Evolutionary conservation across 2,797 vertebrate genomes (phyloP).

Genomic region (Pachyuromys duprasi): DNA sequence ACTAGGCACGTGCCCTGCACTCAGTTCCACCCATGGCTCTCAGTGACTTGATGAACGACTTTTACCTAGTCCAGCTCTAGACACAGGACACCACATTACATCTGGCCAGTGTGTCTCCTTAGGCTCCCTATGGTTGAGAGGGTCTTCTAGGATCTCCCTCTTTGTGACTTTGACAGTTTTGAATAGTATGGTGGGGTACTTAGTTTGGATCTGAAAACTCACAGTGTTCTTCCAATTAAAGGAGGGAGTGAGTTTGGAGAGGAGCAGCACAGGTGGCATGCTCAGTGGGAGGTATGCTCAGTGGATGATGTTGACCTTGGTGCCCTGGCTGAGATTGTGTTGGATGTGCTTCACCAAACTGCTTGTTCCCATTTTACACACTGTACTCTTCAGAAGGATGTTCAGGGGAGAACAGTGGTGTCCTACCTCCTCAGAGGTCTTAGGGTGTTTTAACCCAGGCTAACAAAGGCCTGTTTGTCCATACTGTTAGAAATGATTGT

Average conservation of each 20-base stretch:
- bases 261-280: neutral
- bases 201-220: constrained; percentile 38
- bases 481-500: neutral
- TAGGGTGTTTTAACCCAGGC: constrained; percentile 19
- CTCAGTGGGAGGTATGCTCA: neutral
- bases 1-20: too few relatives aligned
- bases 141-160: neutral
- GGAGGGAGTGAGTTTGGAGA: neutral
- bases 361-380: neutral
- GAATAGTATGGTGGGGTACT: neutral
- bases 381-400: constrained; percentile 22
- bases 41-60: neutral
- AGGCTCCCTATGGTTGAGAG: neutral
- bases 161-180: constrained; percentile 7
- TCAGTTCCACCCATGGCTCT: neutral
- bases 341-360: neutral
- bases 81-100: neutral
- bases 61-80: neutral
- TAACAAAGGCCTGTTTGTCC: neutral
- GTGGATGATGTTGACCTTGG: neutral
- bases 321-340: neutral
- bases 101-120: neutral
- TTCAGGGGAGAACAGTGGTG: neutral
- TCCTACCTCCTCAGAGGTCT: neutral
- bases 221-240: neutral